Evolutionary conservation across 2,113 vertebrate genomes (phyloP).

Genomic region (Pseudopodoces humilis): DNA sequence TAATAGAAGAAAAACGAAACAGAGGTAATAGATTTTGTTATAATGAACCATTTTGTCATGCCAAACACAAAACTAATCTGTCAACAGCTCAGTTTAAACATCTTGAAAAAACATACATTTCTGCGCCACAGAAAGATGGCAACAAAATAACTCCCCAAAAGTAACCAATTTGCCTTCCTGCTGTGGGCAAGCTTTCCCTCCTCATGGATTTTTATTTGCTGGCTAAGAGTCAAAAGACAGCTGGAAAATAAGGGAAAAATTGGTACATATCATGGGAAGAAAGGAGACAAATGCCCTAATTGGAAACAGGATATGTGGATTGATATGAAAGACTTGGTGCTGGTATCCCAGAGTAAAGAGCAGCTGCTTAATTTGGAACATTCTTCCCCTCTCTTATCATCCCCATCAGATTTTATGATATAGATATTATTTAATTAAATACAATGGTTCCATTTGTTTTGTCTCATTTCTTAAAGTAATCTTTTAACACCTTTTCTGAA

Average conservation of each 20-base stretch:
- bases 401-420: neutral
- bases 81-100: neutral
- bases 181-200: neutral
- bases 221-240: neutral
- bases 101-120: neutral
- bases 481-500: neutral
- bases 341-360: neutral
- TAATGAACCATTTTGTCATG: neutral
- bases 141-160: neutral
- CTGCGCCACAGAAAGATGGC: neutral
- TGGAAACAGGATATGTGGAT: neutral
- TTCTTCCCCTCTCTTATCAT: neutral
- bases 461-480: neutral
- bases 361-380: neutral
- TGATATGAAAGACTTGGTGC: neutral
- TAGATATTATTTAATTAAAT: neutral
- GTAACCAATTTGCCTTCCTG: neutral
- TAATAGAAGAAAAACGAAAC: neutral
- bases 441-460: fast-evolving
- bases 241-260: neutral
- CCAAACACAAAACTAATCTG: neutral
- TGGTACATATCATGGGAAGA: neutral
- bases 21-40: neutral
- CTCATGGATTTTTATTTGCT: neutral
- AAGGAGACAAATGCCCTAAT: neutral